Evolutionary conservation across 1,140 invertebrate species (phyloP).

Genomic region (Drosophila baimaii): DNA sequence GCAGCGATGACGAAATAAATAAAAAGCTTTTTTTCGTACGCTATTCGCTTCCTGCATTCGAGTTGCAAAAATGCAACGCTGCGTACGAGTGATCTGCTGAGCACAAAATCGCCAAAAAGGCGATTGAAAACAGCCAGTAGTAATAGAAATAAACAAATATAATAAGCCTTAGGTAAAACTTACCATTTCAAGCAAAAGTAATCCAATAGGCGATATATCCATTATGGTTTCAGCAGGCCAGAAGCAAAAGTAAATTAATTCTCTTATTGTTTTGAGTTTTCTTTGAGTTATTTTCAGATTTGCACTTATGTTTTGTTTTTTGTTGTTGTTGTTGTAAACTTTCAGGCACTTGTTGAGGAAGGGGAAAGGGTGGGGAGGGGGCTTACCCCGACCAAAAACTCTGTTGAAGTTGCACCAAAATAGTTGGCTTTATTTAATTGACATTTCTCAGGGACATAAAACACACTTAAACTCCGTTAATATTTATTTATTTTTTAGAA

Average conservation of each 20-base stretch:
- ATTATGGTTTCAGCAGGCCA: conserved; percentile 58
- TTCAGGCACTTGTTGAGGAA: conserved; percentile 44
- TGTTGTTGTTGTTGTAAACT: conserved; percentile 38
- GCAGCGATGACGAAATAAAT: conserved; percentile 62
- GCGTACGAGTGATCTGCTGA: conserved; percentile 71
- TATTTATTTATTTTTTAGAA: conserved; percentile 12
- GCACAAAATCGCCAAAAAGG: neutral
- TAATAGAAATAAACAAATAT: neutral
- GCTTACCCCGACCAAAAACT: conserved; percentile 26
- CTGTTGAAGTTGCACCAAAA: conserved; percentile 31
- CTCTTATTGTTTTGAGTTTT: conserved; percentile 39
- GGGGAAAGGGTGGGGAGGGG: conserved; percentile 8
- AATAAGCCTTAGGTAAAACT: conserved; percentile 8
- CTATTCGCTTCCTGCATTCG: conserved; percentile 65
- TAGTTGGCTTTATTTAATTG: conserved; percentile 39
- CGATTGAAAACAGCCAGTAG: neutral
- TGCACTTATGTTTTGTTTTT: conserved; percentile 28
- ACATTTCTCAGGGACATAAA: conserved; percentile 20
- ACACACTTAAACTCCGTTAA: conserved; percentile 28
- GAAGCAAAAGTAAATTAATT: conserved; percentile 11
- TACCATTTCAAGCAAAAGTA: conserved; percentile 71
- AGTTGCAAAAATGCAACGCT: conserved; percentile 59
- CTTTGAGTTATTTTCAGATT: conserved; percentile 13
- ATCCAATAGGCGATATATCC: conserved; percentile 77
- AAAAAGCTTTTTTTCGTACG: conserved; percentile 61